Base-by-base conservation (phyloP, 2,113 vertebrate genomes). In the Todiramphus saurophagus region DNA sequence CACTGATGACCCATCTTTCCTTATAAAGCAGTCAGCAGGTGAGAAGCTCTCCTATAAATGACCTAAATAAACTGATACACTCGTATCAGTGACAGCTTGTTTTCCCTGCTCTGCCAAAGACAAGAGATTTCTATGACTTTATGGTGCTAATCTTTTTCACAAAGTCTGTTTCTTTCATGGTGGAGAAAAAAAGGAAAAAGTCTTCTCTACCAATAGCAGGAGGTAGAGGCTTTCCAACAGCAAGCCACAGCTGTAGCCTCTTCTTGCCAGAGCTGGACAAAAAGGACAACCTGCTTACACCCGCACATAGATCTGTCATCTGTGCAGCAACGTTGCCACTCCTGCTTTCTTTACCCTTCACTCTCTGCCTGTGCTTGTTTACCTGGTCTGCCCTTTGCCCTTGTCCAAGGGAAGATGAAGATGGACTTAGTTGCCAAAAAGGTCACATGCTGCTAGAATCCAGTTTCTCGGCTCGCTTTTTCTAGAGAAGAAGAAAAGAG, bases 231-330 rank as follows among this genome's bases (percentile, higher is more conserved):
- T 78, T 48, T 44, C 31, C 37, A 91, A 64, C 58, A 66, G n/a
- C 17, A 1, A 2, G 10, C 2, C 10, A 7, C 16, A 17, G 17
- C 48, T 59, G 16, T 5, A 25, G 30, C 28, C 10, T 70, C 41
- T 44, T 16, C 28, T 2, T 58, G 18, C 23, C 75, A 27, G 43
- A 15, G 25, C 1, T 13, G 48, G 39, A 10, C 28, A 56, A 5
- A 64, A 55, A 6, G 9, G 5, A 5, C 17, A 6, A 2, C 15
- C 43, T 63, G 30, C 33, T 30, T 31, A 21, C 12, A 9, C 24
- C 31, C 43, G 11, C 10, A 1, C 1, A 0, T 10, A 28, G 6
- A 1, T 19, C 41, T 51, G 31, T 5, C 68, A 58, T 5, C n/a
- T 50, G 2, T 30, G 35, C 44, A 44, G 50, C n/a, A 19, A 4